Conservation (phyloP, 2,888 invertebrate species). For the Aleiodes leptofemur region DNA sequence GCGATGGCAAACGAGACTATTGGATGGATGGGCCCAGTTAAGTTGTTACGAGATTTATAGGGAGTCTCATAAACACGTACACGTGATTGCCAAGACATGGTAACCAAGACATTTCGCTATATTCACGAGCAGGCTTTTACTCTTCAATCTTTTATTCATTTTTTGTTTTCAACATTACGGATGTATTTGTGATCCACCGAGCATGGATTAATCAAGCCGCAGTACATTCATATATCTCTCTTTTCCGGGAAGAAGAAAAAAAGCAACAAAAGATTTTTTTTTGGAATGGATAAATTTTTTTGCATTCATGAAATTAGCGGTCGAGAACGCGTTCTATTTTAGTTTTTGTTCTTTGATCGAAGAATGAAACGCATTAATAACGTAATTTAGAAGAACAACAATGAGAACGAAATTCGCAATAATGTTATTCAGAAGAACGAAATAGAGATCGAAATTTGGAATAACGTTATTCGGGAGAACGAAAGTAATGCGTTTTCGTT, state of each 20-base stretch:
- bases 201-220: conserved; percentile 48
- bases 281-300: no score
- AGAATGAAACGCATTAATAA: no score
- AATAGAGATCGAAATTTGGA: no score
- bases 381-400: no score
- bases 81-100: conserved; percentile 42
- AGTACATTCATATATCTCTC: not conserved
- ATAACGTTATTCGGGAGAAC: no score
- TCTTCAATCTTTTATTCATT: conserved; percentile 10
- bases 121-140: conserved; percentile 13
- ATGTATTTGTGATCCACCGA: not conserved
- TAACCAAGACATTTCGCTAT: conserved; percentile 45
- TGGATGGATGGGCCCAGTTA: conserved; percentile 51
- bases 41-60: conserved; percentile 54
- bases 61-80: conserved; percentile 51
- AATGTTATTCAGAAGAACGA: no score
- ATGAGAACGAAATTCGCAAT: no score
- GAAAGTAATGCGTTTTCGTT: no score
- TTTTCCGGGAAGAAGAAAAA: not conserved
- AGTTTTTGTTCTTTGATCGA: no score
- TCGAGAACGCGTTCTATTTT: no score
- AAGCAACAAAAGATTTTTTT: no score
- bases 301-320: no score
- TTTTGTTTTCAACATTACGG: not conserved
- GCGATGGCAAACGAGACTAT: conserved; percentile 28